These are phyloP conservation scores for Scomber colias DNA, from an alignment of 2,113 vertebrate genomes.

Conservation along the genomic window DNA sequence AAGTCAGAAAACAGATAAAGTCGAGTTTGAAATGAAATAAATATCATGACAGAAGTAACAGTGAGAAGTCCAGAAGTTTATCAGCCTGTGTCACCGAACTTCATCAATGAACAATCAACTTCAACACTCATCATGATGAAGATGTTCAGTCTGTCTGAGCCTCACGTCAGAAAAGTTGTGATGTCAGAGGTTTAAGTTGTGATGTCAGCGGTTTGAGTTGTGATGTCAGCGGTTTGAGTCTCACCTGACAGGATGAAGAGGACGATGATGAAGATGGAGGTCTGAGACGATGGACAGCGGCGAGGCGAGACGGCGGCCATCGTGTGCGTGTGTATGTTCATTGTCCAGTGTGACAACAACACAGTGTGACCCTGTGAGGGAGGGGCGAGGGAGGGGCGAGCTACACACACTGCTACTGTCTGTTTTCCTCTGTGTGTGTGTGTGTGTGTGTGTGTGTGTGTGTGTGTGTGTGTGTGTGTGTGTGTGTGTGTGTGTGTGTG, in stretches of 20 bases:
- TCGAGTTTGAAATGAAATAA: no score
- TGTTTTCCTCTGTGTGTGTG: constrained; percentile 12
- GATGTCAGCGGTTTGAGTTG: neutral
- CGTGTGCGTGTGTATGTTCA: constrained; percentile 16
- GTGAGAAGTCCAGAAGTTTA: no score
- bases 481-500: constrained; percentile 1
- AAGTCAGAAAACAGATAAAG: no score
- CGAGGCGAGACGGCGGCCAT: constrained; percentile 66
- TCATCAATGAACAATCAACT: no score
- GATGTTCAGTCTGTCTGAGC: no score
- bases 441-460: constrained; percentile 28
- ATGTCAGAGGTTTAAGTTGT: neutral
- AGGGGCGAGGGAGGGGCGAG: constrained; percentile 18
- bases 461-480: no score
- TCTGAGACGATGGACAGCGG: constrained; percentile 27
- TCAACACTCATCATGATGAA: no score
- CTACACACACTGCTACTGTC: constrained; percentile 26
- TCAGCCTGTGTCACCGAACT: no score
- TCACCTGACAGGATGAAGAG: constrained; percentile 71
- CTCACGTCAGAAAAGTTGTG: neutral
- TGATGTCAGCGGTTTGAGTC: constrained; percentile 7
- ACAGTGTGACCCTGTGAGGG: constrained; percentile 54
- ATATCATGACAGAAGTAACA: no score
- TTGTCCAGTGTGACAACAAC: constrained; percentile 25
- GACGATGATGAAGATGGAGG: constrained; percentile 62